These are phyloP conservation scores for Oncorhynchus keta DNA, from an alignment of 2,113 vertebrate species.

Conservation along the genomic window DNA sequence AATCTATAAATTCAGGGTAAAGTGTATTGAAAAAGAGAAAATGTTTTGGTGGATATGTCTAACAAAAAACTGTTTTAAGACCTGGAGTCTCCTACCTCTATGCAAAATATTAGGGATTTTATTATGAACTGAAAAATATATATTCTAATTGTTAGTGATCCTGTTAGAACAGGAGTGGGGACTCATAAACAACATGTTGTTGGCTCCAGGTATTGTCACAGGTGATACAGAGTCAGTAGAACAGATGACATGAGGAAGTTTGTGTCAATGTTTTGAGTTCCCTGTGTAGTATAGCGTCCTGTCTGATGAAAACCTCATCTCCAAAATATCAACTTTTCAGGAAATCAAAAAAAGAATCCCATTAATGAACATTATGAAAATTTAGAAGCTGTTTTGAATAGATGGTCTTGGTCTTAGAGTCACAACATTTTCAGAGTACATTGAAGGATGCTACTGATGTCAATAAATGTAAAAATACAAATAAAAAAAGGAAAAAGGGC, in stretches of 20 bases:
- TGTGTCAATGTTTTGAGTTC: neutral
- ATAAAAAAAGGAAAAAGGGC: too few relatives aligned
- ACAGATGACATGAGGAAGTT: neutral
- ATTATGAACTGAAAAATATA: too few relatives aligned
- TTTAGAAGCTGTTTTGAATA: too few relatives aligned
- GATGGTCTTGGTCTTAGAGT: too few relatives aligned
- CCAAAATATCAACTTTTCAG: too few relatives aligned
- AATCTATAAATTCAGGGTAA: slow-evolving; percentile 42
- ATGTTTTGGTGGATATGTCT: neutral
- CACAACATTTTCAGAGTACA: too few relatives aligned
- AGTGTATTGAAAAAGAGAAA: neutral
- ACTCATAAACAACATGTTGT: neutral
- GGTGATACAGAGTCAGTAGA: neutral
- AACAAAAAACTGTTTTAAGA: neutral
- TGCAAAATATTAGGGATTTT: neutral
- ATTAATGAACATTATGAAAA: too few relatives aligned
- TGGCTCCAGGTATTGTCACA: neutral
- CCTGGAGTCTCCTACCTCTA: neutral
- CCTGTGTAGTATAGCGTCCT: neutral
- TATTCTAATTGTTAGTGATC: neutral
- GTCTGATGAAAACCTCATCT: too few relatives aligned
- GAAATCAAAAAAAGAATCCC: too few relatives aligned
- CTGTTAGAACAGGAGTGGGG: neutral
- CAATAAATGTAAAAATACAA: too few relatives aligned
- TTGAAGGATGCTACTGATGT: too few relatives aligned